Evolutionary conservation across 2,113 vertebrate species (phyloP), one percentile per base, ranked within the genome.

Genomic region (Ceratotherium simum): DNA sequence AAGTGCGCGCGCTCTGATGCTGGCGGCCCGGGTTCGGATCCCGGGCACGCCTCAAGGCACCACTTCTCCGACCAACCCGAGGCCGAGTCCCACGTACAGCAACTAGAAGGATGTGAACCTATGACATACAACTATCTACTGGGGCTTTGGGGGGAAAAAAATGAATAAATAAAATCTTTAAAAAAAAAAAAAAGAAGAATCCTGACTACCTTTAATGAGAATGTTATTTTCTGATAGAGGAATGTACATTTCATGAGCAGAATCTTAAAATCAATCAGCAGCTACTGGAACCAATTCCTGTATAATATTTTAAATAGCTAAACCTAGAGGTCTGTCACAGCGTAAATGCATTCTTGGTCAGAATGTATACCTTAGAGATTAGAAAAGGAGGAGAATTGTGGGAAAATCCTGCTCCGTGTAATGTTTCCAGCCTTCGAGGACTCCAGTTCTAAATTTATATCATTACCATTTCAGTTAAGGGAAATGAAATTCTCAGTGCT

Each of bases 301-400:
- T 33, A 21, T 93, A n/a, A 67, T 94, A 85, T 62, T 90, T 92
- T 87, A 87, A 70, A 51, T 81, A 92, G 56, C 33, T 92, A 84
- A 91, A 60, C 56, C 58, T 65, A 46, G 36, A 89, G 65, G 17
- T 23, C 27, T 60, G 0, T 86, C 56, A 39, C 31, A 89, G 33
- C 48, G 91, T 83, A 56, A 62, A 60, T 88, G 27, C 76, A 70
- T 80, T 84, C 58, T 75, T 73, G 42, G 31, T 67, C 36, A 31
- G 33, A 79, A 79, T 39, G 29, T 65, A 18, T 17, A n/a, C 27
- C 11, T 88, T 88, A 79, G 80, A 91, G 64, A 54, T 75, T 39
- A 67, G 14, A 51, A 58, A 92, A 87, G 58, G 51, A 5, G 31
- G 20, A 89, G 51, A 79, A 42, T 46, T 25, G 3, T 69, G 65